These are phyloP conservation scores for Nerophis ophidion DNA, from an alignment of 2,113 vertebrate species.

Conservation along the genomic window DNA sequence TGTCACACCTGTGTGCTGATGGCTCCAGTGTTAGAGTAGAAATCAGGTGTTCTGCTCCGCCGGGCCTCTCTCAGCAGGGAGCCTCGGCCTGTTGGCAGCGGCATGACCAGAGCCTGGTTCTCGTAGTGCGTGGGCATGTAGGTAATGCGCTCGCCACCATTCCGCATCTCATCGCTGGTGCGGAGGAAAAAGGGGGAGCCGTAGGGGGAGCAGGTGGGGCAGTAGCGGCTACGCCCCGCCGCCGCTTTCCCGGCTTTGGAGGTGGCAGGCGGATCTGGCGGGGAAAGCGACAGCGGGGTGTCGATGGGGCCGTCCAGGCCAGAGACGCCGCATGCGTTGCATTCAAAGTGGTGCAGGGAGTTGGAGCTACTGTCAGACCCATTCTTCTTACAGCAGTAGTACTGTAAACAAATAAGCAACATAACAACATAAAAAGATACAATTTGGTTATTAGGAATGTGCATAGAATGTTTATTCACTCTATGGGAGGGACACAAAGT, in stretches of 20 bases:
- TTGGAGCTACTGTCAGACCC: slow-evolving; percentile 78
- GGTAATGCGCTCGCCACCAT: slow-evolving; percentile 83
- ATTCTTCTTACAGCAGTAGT: slow-evolving; percentile 98
- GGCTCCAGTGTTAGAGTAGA: slow-evolving; percentile 82
- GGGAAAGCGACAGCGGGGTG: slow-evolving; percentile 58
- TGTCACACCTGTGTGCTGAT: slow-evolving; percentile 90
- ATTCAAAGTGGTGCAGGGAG: slow-evolving; percentile 75
- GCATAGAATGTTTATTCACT: no score
- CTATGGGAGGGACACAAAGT: no score
- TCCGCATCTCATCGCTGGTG: slow-evolving; percentile 82
- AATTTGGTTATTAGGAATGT: no score
- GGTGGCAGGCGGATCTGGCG: slow-evolving; percentile 57
- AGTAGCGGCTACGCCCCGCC: slow-evolving; percentile 65
- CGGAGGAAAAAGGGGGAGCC: slow-evolving; percentile 86
- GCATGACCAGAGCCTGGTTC: slow-evolving; percentile 77
- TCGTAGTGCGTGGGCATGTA: slow-evolving; percentile 81
- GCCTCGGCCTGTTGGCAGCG: slow-evolving; percentile 73
- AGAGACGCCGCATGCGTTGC: slow-evolving; percentile 82
- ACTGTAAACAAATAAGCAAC: slow-evolving; percentile 63
- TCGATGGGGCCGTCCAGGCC: slow-evolving; percentile 69
- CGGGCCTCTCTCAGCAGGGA: slow-evolving; percentile 74
- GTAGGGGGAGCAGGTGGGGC: slow-evolving; percentile 84
- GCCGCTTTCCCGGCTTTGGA: slow-evolving; percentile 40
- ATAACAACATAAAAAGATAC: no score
- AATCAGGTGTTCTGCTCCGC: slow-evolving; percentile 58